Percentiles rank a stretch among this genome's conserved stretches.
These are phyloP conservation scores for Phalanger gymnotis DNA, from an alignment of 2,797 vertebrate genomes.

Conservation along the genomic window DNA sequence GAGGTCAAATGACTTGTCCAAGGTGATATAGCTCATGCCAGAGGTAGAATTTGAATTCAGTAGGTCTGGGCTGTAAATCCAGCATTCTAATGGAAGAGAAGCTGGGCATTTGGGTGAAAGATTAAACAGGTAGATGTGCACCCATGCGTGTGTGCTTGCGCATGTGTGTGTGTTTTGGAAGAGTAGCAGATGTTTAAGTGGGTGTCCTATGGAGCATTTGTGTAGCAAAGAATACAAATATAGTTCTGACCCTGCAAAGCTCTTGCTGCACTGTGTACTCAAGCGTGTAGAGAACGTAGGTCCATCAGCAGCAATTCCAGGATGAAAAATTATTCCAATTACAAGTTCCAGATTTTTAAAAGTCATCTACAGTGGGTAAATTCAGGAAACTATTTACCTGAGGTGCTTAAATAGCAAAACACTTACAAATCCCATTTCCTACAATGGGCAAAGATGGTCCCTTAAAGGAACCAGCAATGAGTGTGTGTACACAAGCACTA, in stretches of 20 bases:
- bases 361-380: slow-evolving; percentile 23
- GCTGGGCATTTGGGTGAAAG: neutral
- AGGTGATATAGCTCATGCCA: neutral
- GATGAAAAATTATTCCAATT: slow-evolving; percentile 29
- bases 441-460: neutral
- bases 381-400: neutral
- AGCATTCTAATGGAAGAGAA: neutral
- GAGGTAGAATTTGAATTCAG: neutral
- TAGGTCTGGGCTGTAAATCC: neutral
- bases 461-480: neutral
- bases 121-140: neutral
- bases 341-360: slow-evolving; percentile 26
- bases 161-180: neutral
- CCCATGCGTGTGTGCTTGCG: neutral
- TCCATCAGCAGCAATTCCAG: neutral
- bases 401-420: neutral
- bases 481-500: neutral
- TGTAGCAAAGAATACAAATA: neutral
- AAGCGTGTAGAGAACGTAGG: neutral
- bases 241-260: neutral
- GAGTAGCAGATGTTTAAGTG: neutral
- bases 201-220: neutral
- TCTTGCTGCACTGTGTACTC: neutral
- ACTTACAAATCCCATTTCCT: neutral
- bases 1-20: neutral